Evolutionary conservation across 23 tunicate genomes (phyloP).

Genomic region (Halocynthia aurantium): DNA sequence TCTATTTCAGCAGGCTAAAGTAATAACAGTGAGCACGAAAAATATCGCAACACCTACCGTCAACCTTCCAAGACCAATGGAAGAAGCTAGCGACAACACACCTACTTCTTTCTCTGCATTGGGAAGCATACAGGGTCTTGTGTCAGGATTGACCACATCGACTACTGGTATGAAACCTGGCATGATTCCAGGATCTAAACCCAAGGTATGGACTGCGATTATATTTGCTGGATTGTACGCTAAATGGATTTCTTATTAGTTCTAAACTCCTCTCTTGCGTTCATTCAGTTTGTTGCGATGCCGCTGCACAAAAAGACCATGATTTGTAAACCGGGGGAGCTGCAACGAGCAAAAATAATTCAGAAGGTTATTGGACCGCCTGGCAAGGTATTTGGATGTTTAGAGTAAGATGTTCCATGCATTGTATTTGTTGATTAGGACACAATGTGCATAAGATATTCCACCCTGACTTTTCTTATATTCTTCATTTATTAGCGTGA

Average conservation of each 20-base stretch:
- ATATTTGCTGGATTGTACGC: background rate
- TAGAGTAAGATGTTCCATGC: too few species aligned
- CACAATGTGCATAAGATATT: too few species aligned
- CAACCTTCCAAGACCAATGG: constrained; percentile 2
- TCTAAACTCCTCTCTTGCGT: background rate
- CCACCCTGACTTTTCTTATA: too few species aligned
- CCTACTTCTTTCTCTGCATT: constrained; percentile 17
- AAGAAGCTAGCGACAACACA: background rate
- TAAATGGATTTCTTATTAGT: background rate
- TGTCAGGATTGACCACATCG: constrained; percentile 17
- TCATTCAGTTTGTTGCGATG: constrained; percentile 13
- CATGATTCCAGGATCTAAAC: constrained; percentile 11
- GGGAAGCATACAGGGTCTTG: constrained; percentile 23
- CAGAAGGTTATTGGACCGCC: constrained; percentile 17
- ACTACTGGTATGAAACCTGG: constrained; percentile 1
- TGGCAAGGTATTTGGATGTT: constrained; percentile 11
- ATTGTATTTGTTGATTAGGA: too few species aligned
- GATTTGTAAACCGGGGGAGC: constrained; percentile 1
- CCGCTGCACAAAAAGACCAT: constrained; percentile 23
- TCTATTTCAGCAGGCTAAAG: constrained; percentile 9
- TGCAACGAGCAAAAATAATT: constrained; percentile 2
- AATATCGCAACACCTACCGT: constrained; percentile 9
- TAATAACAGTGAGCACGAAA: constrained; percentile 28
- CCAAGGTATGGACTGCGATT: constrained; percentile 5
- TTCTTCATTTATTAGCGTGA: too few species aligned